Evolutionary conservation across 2,113 vertebrate species (phyloP), one percentile per base, ranked within the genome.

Genomic region (Lanius ludovicianus): DNA sequence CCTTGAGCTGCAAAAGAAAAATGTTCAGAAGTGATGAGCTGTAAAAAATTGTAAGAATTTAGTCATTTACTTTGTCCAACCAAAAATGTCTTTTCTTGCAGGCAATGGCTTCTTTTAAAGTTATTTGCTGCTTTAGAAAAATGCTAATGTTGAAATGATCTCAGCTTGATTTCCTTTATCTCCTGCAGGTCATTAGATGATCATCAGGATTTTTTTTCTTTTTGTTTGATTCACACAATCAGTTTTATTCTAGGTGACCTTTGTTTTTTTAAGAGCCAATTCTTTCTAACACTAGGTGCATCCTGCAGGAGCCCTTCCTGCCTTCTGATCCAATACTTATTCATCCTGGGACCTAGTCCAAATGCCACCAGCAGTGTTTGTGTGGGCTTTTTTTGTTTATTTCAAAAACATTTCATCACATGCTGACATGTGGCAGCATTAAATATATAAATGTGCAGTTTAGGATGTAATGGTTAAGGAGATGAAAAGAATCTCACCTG

Each of bases 321-420:
- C 56, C 53, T 89, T 67, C 87, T 84, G 28, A 78, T 89, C 68
- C 85, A 67, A 5, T 53, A 65, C 42, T 90, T 92, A 62, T 0
- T 92, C 76, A 68, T 87, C 53, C 84, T 76, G 77, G 90, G 76
- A 93, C 41, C 6, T 24, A 24, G 44, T 75, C 94, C 96, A 92
- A 46, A 82, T 57, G 44, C 67, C 62, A 60, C 84, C 74, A 49
- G 4, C 69, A 52, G 81, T 28, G 53, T 62, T 91, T 52, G 31
- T 67, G 60, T 47, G 56, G 67, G 53, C 30, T 82, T 52, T 84
- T 75, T 71, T 56, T 56, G 19, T 76, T 89, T 67, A 25, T 81
- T 87, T 79, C 46, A 41, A 68, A 79, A 76, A 31, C 1, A 2
- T 65, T 84, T 76, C 4, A 16, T 87, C 47, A 28, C 8, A 18